Percentiles rank a stretch among this genome's conserved stretches.
These are phyloP conservation scores for Eurytoma californica DNA, from an alignment of 2,888 invertebrate genomes.

Conservation along the genomic window DNA sequence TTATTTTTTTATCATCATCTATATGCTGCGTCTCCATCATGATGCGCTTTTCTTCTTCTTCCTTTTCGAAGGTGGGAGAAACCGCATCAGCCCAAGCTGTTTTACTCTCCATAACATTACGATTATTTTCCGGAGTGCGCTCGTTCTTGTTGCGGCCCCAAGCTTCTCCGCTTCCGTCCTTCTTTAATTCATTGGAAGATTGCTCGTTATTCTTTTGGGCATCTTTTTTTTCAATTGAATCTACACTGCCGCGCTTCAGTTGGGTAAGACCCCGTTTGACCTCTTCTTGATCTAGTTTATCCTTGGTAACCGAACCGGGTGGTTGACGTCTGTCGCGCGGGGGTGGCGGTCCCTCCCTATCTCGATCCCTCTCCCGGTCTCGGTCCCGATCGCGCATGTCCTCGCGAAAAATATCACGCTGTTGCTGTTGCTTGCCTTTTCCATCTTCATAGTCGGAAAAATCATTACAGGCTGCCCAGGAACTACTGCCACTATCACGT, in stretches of 20 bases:
- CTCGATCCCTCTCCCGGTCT: slow-evolving; percentile 51
- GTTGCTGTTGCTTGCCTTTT: slow-evolving; percentile 29
- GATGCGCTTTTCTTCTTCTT: slow-evolving; percentile 70
- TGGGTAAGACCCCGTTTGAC: slow-evolving; percentile 76
- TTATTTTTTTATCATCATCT: slow-evolving; percentile 69
- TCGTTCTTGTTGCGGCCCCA: slow-evolving; percentile 77
- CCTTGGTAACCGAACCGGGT: slow-evolving; percentile 80
- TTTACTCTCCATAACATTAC: slow-evolving; percentile 33
- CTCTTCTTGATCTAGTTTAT: slow-evolving; percentile 79
- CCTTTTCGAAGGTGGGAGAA: slow-evolving; percentile 72
- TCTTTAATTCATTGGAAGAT: slow-evolving; percentile 75
- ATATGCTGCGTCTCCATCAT: slow-evolving; percentile 6
- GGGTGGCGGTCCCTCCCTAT: slow-evolving; percentile 64
- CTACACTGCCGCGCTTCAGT: slow-evolving; percentile 74
- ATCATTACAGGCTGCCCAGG: slow-evolving; percentile 69
- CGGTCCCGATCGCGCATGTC: slow-evolving; percentile 63
- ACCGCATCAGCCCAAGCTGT: slow-evolving; percentile 75
- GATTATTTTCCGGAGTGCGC: slow-evolving; percentile 73
- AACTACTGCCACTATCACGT: slow-evolving; percentile 64
- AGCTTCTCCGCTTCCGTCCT: slow-evolving; percentile 74
- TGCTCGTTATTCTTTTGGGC: background rate
- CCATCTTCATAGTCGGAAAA: slow-evolving; percentile 71
- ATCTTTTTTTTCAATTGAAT: slow-evolving; percentile 67
- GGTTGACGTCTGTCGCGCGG: slow-evolving; percentile 75
- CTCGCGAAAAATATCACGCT: slow-evolving; percentile 67